Evolutionary conservation across 2,888 invertebrate species (phyloP).

Genomic region (Caenorhabditis uteleia): DNA sequence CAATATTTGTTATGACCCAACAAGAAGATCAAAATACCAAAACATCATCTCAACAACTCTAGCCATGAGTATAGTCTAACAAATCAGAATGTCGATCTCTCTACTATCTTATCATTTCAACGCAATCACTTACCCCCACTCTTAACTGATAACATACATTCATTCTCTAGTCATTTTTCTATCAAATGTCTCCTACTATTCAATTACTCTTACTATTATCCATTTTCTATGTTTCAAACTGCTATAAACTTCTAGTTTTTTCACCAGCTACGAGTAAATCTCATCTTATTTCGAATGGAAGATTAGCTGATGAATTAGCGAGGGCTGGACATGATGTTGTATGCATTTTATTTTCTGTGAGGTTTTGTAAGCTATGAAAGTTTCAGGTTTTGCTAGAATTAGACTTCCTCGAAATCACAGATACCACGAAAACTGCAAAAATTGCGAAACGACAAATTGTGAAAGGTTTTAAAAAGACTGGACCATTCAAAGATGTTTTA

Average conservation of each 20-base stretch:
- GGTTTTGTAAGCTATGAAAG: not conserved
- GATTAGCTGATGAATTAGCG: constrained; percentile 57
- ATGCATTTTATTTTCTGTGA: constrained; percentile 4
- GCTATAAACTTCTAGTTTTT: constrained; percentile 45
- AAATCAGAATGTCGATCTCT: too few species aligned
- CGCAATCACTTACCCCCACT: not conserved
- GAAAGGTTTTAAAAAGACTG: constrained; percentile 10
- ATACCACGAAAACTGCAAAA: constrained; percentile 31
- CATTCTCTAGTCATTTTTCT: not conserved
- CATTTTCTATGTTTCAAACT: not conserved
- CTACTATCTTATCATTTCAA: not conserved
- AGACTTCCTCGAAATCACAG: constrained; percentile 38
- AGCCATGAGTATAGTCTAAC: too few species aligned
- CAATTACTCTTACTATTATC: not conserved
- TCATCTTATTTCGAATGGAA: constrained; percentile 54
- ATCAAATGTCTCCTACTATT: not conserved
- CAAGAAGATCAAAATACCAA: too few species aligned
- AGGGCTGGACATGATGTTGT: constrained; percentile 59
- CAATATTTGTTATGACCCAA: too few species aligned
- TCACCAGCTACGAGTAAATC: constrained; percentile 44
- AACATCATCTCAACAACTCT: too few species aligned
- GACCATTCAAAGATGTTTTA: constrained; percentile 5
- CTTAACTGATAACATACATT: constrained; percentile 1
- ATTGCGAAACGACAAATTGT: constrained; percentile 32
- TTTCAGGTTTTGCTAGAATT: constrained; percentile 41